Evolutionary conservation across 1,140 invertebrate species (phyloP).

Genomic region (Brachionus calyciflorus): DNA sequence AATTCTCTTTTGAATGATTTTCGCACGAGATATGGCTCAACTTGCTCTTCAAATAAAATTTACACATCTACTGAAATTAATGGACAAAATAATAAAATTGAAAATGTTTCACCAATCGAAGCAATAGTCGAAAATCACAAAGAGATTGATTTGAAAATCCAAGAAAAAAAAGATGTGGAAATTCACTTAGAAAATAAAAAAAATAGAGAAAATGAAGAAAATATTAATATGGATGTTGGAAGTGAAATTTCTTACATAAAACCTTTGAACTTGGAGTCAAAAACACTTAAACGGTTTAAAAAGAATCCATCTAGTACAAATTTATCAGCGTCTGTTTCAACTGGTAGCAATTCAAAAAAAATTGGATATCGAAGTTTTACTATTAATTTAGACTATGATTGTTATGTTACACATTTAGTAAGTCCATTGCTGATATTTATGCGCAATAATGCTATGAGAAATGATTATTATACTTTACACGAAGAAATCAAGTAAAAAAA

Average conservation of each 20-base stretch:
- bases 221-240: neutral
- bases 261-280: neutral
- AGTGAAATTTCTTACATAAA: neutral
- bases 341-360: constrained; percentile 18
- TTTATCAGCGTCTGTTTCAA: neutral
- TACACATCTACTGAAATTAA: too few relatives aligned
- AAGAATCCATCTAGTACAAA: neutral
- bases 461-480: too few relatives aligned
- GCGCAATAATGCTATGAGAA: neutral
- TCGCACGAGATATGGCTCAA: too few relatives aligned
- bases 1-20: too few relatives aligned
- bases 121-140: too few relatives aligned
- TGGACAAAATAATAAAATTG: too few relatives aligned
- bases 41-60: too few relatives aligned
- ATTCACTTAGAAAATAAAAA: too few relatives aligned
- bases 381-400: neutral
- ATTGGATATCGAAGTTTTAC: neutral
- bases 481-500: neutral
- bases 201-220: too few relatives aligned
- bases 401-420: constrained; percentile 8
- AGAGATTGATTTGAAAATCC: too few relatives aligned
- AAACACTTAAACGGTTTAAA: neutral
- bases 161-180: too few relatives aligned
- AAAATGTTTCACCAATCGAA: too few relatives aligned
- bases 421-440: constrained; percentile 16